A percentile compares a stretch with the other conserved stretches of the same genome.
phyloP scores from a whole-genome alignment of 2,888 invertebrate species.

The Catocala nupta region DNA sequence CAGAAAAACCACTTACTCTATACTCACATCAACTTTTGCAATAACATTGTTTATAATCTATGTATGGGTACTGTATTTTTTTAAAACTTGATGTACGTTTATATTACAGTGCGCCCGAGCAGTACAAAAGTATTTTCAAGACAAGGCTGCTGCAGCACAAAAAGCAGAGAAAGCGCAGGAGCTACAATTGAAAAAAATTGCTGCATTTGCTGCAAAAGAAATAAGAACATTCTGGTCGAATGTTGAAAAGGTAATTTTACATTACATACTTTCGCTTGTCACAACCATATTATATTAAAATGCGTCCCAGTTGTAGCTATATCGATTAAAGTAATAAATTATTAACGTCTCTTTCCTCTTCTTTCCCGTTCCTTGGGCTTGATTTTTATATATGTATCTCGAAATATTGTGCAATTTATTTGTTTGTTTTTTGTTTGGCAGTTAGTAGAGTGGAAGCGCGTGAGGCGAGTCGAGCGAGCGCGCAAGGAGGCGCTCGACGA shows the following conservation, averaged over 20 bases:
- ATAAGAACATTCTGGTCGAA: slow-evolving; percentile 98
- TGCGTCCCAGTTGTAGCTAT: no score
- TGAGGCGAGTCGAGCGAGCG: slow-evolving; percentile 97
- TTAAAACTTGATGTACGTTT: not conserved
- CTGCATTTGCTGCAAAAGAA: slow-evolving; percentile 96
- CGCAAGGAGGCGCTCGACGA: slow-evolving; percentile 98
- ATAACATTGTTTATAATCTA: no score
- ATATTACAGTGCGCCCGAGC: slow-evolving; percentile 91
- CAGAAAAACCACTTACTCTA: no score
- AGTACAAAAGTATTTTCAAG: slow-evolving; percentile 96
- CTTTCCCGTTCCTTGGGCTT: not conserved
- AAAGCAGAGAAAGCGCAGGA: slow-evolving; percentile 97
- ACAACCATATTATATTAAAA: no score
- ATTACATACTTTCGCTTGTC: no score
- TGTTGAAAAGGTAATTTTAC: slow-evolving; percentile 93
- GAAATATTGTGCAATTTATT: no score
- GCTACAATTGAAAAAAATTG: slow-evolving; percentile 93
- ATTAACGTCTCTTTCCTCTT: not conserved
- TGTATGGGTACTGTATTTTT: not conserved
- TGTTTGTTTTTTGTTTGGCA: slow-evolving; percentile 55
- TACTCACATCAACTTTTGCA: no score
- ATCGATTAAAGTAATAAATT: no score
- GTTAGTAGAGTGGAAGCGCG: slow-evolving; percentile 97
- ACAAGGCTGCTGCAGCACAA: slow-evolving; percentile 95
- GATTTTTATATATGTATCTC: no score